These are phyloP conservation scores for Zaprionus lachaisei DNA, from an alignment of 1,140 invertebrate species.

Conservation along the genomic window DNA sequence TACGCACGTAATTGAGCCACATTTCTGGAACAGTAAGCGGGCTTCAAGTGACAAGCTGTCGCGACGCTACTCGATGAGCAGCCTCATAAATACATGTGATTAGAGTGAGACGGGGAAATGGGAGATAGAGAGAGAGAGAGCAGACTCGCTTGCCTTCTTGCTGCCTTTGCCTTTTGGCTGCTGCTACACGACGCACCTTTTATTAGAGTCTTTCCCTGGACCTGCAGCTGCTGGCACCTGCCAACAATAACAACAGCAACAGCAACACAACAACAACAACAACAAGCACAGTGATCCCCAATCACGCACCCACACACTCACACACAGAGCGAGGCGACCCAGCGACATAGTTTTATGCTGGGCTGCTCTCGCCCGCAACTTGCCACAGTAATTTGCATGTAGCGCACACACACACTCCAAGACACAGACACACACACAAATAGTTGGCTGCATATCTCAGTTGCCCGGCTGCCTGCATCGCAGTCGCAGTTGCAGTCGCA, in stretches of 20 bases:
- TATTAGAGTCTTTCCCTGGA: constrained; percentile 20
- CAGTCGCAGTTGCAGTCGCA: not conserved
- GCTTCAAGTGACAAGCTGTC: constrained; percentile 12
- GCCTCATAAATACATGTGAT: constrained; percentile 20
- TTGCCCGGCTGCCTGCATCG: constrained; percentile 28
- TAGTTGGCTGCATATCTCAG: constrained; percentile 20
- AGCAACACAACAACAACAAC: constrained; percentile 7
- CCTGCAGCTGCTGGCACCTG: constrained; percentile 5
- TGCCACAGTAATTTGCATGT: constrained; percentile 75
- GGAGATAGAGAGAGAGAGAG: not conserved
- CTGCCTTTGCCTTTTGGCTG: constrained; percentile 53
- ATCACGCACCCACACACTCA: not conserved
- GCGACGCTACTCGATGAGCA: not conserved
- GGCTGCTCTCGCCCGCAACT: constrained; percentile 57
- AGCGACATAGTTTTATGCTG: constrained; percentile 75
- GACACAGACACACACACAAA: constrained; percentile 31
- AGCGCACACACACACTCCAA: constrained; percentile 27
- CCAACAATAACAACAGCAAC: constrained; percentile 2
- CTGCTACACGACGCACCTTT: constrained; percentile 62
- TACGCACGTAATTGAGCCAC: constrained; percentile 9
- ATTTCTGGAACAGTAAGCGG: not conserved
- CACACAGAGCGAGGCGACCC: constrained; percentile 55
- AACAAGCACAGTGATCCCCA: constrained; percentile 1
- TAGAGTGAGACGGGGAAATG: not conserved
- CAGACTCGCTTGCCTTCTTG: constrained; percentile 18